phyloP scores from a whole-genome alignment of 2,888 invertebrate species.

The Chirona hameri region DNA sequence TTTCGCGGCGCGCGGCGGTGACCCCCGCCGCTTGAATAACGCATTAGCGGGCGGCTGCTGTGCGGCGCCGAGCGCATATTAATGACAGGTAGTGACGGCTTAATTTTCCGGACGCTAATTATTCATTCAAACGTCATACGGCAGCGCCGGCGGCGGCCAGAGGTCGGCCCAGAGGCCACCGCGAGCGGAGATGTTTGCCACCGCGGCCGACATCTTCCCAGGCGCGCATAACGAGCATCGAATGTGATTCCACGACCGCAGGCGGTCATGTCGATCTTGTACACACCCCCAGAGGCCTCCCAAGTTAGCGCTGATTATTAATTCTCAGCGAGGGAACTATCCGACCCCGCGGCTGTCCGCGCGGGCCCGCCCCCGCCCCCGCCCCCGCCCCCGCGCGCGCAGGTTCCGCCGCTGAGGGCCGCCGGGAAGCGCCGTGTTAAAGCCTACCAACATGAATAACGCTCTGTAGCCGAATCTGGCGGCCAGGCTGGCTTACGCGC shows the following conservation, averaged over 20 bases:
- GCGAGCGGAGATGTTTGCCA: background rate
- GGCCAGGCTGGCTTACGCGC: background rate
- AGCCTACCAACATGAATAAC: background rate
- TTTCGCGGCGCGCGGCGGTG: background rate
- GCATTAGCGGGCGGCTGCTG: background rate
- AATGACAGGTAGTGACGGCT: slow-evolving; percentile 10
- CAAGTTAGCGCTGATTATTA: too few relatives aligned
- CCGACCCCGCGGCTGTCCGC: too few relatives aligned
- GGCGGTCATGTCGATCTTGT: too few relatives aligned
- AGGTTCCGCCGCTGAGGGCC: too few relatives aligned
- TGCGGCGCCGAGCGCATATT: background rate
- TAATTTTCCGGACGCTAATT: background rate
- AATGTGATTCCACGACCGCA: too few relatives aligned
- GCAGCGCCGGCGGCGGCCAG: background rate
- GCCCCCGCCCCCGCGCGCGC: too few relatives aligned
- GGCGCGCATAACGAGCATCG: too few relatives aligned
- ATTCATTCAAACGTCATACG: background rate
- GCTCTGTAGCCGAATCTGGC: background rate
- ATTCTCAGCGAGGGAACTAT: too few relatives aligned
- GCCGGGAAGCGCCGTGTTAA: background rate
- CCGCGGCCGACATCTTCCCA: background rate
- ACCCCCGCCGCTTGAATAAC: background rate
- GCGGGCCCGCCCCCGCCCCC: too few relatives aligned
- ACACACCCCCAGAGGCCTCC: too few relatives aligned
- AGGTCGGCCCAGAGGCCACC: background rate